These are phyloP conservation scores for Drosophila gaucha DNA, from an alignment of 2,888 invertebrate genomes.

Conservation along the genomic window DNA sequence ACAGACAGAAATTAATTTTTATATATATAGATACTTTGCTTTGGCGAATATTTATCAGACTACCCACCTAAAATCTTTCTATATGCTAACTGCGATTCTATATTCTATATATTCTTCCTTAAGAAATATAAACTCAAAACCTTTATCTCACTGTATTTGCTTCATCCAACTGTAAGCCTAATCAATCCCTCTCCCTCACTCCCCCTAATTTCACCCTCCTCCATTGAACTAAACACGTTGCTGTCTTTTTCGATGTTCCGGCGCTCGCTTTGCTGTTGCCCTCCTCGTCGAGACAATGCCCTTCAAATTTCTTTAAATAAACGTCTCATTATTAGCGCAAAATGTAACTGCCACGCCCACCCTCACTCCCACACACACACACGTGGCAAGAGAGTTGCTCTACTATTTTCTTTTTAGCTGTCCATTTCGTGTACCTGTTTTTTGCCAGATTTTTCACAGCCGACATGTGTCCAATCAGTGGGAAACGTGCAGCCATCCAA, in stretches of 20 bases:
- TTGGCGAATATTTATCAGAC: no score
- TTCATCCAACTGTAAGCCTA: background rate
- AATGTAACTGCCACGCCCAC: conserved; percentile 46
- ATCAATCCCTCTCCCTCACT: background rate
- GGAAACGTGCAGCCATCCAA: conserved; percentile 69
- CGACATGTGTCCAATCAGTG: conserved; percentile 78
- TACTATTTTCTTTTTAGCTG: conserved; percentile 16
- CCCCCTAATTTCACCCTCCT: no score
- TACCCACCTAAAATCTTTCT: no score
- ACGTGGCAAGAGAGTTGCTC: conserved; percentile 35
- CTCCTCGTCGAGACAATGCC: conserved; percentile 27
- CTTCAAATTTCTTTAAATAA: conserved; percentile 69
- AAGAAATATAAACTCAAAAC: no score
- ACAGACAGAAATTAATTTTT: no score
- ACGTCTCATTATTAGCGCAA: conserved; percentile 72
- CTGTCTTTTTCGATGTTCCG: background rate
- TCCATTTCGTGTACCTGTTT: conserved; percentile 57
- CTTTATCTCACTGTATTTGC: no score
- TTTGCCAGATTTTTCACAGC: conserved; percentile 59
- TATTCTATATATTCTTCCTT: no score
- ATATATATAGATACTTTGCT: no score
- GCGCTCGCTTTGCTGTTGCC: background rate
- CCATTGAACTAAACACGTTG: conserved; percentile 1
- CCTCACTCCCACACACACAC: conserved; percentile 8
- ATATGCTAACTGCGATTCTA: no score